Conservation (phyloP, 2,797 vertebrate species). For the Pteropus rufus region DNA sequence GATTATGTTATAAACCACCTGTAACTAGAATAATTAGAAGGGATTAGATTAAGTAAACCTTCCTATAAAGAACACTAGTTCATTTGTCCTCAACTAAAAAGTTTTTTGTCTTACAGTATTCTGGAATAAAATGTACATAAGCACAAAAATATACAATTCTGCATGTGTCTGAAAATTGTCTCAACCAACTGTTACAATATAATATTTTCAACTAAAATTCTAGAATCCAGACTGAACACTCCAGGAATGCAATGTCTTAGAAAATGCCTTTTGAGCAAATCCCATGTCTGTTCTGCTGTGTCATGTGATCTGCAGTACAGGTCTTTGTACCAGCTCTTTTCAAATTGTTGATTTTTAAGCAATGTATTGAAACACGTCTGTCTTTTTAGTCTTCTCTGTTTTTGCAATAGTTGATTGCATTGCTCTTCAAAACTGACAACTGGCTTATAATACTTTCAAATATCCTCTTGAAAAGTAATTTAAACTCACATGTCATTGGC, state of each 20-base stretch:
- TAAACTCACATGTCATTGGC: not conserved
- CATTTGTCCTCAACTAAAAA: not conserved
- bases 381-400: not conserved
- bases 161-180: not conserved
- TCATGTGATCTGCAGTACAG: not conserved
- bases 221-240: not conserved
- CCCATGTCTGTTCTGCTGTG: not conserved
- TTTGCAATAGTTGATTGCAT: conserved; percentile 20
- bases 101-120: not conserved
- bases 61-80: not conserved
- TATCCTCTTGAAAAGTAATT: conserved; percentile 30
- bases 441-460: conserved; percentile 26
- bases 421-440: conserved; percentile 27
- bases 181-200: not conserved
- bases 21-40: not conserved
- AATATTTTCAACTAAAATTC: not conserved
- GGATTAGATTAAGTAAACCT: not conserved
- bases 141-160: not conserved
- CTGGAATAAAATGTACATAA: not conserved
- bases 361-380: not conserved
- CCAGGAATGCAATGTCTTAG: not conserved
- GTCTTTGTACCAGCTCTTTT: not conserved
- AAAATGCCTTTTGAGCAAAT: not conserved
- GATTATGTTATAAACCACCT: not conserved
- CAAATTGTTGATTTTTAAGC: conserved; percentile 13